Conservation (phyloP, 2,888 invertebrate species). For the Odontomyia ornata region DNA sequence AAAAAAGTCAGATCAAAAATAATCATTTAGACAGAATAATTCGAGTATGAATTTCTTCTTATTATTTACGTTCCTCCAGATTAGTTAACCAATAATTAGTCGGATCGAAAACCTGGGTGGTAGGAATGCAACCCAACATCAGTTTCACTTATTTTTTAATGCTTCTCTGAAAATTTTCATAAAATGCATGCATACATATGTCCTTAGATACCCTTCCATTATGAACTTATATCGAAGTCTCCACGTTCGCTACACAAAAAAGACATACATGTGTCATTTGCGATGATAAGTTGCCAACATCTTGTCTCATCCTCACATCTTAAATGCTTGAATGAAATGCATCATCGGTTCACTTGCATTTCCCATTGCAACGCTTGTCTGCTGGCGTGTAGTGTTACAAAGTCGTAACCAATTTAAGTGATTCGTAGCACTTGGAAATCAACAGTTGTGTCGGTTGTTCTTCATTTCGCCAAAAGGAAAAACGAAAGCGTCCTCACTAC, state of each 20-base stretch:
- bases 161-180: no score
- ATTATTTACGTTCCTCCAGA: no score
- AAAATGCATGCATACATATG: no score
- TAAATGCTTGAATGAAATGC: neutral
- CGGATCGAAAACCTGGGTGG: no score
- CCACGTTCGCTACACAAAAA: neutral
- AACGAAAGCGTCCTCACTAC: neutral
- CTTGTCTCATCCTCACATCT: neutral
- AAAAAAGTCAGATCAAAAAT: no score
- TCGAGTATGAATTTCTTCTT: no score
- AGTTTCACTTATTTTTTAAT: no score
- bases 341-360: slow-evolving; percentile 15
- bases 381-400: neutral
- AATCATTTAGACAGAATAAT: no score
- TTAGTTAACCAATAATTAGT: no score
- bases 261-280: slow-evolving; percentile 5
- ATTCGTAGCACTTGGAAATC: slow-evolving; percentile 29
- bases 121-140: no score
- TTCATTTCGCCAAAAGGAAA: neutral
- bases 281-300: slow-evolving; percentile 26
- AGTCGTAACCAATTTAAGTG: slow-evolving; percentile 32
- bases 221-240: no score
- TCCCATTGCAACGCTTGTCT: neutral
- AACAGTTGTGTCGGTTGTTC: slow-evolving; percentile 31
- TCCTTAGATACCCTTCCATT: no score